phyloP scores from a whole-genome alignment of 2,113 vertebrate genomes.

The Ctenodactylus gundi region DNA sequence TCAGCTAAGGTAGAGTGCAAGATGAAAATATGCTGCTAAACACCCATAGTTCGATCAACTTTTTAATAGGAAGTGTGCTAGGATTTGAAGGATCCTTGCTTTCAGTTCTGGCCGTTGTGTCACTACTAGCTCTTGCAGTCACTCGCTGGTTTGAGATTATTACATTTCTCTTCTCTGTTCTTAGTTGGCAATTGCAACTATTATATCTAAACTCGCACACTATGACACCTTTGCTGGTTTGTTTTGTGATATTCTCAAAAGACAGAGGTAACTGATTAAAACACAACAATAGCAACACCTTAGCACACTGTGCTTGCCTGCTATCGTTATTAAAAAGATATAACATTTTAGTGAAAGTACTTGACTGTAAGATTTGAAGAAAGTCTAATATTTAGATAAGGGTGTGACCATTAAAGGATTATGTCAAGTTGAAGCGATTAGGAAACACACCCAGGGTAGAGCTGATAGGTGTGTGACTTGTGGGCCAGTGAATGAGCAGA shows the following conservation, averaged over 20 bases:
- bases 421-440: no score
- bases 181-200: neutral
- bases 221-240: neutral
- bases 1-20: neutral
- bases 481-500: no score
- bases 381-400: conserved; percentile 6
- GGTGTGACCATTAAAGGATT: no score
- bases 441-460: no score
- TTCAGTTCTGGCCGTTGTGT: conserved; percentile 19
- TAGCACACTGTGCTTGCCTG: neutral
- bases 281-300: neutral
- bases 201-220: neutral
- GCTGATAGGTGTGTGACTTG: no score
- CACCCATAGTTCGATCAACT: neutral
- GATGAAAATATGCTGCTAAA: neutral
- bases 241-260: neutral
- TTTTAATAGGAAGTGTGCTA: conserved; percentile 6
- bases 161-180: conserved; percentile 12
- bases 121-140: neutral
- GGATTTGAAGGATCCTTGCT: conserved; percentile 37
- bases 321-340: conserved; percentile 2
- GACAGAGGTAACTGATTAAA: neutral
- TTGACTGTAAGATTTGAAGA: conserved; percentile 15
- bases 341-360: neutral
- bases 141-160: neutral